Evolutionary conservation across 2,113 vertebrate genomes (phyloP).

Genomic region (Petrocephalus zakoni): DNA sequence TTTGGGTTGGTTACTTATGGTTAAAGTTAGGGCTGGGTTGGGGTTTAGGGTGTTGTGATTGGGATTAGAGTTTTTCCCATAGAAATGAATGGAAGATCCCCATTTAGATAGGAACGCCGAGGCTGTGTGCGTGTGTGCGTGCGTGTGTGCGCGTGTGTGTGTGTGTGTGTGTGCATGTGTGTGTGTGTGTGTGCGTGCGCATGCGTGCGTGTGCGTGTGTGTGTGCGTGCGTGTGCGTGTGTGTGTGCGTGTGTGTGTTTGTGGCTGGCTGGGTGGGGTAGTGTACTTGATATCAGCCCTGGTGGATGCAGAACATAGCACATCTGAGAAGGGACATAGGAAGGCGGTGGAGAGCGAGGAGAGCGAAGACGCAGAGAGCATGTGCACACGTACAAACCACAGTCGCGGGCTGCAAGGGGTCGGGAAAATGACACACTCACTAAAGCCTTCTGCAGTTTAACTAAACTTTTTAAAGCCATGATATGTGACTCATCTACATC

Average conservation of each 20-base stretch:
- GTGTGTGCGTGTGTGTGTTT: neutral
- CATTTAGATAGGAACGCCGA: neutral
- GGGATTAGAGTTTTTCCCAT: too few relatives aligned
- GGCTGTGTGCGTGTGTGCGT: too few relatives aligned
- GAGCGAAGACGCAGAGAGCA: neutral
- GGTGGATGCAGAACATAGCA: neutral
- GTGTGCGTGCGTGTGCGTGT: too few relatives aligned
- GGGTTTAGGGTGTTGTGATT: too few relatives aligned
- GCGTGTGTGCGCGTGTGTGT: too few relatives aligned
- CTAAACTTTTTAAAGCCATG: neutral
- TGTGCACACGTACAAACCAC: neutral
- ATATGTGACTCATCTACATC: neutral
- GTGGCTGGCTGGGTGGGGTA: neutral
- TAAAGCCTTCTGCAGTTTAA: neutral
- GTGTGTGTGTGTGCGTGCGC: too few relatives aligned
- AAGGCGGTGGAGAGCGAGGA: neutral
- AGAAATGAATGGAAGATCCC: neutral
- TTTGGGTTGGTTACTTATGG: too few relatives aligned
- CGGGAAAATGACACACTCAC: neutral
- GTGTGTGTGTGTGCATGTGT: too few relatives aligned
- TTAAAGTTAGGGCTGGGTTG: too few relatives aligned
- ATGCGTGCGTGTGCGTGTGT: too few relatives aligned
- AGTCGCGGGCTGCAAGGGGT: neutral
- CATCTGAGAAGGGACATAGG: neutral
- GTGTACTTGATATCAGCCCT: neutral